Conservation (phyloP, 2,888 invertebrate species). For the Gryllus longicercus region DNA sequence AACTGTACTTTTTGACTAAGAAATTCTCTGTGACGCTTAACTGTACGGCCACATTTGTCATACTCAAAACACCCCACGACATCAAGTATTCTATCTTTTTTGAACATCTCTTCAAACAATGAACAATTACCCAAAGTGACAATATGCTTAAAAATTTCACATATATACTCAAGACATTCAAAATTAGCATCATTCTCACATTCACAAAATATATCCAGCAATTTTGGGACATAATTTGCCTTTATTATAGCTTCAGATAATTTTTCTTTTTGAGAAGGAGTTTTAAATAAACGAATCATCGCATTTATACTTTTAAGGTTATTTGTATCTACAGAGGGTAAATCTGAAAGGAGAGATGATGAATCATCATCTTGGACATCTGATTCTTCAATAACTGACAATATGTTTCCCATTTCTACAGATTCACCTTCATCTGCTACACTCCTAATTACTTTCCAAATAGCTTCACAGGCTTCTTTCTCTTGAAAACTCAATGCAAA, state of each 20-base stretch:
- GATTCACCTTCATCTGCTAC: neutral
- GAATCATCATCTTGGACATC: neutral
- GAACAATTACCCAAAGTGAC: neutral
- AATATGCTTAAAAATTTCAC: neutral
- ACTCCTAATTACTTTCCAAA: neutral
- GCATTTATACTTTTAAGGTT: neutral
- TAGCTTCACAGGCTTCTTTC: neutral
- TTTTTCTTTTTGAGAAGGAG: neutral
- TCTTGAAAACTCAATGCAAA: constrained; percentile 6
- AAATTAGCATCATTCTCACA: neutral
- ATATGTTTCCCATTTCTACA: neutral
- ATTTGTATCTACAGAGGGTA: neutral
- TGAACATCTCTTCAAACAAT: neutral
- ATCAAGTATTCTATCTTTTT: constrained; percentile 3
- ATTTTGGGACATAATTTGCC: neutral
- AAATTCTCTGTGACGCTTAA: neutral
- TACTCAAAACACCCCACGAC: neutral
- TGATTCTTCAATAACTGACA: neutral
- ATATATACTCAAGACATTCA: neutral
- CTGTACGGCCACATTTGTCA: neutral
- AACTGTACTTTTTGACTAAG: neutral
- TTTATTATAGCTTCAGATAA: neutral
- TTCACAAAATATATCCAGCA: neutral
- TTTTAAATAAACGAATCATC: neutral
- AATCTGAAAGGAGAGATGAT: neutral